Percentiles rank a stretch among this genome's conserved stretches.
Evolutionary conservation across 2,888 invertebrate species (phyloP).

Genomic region (Cataglyphis albicans): DNA sequence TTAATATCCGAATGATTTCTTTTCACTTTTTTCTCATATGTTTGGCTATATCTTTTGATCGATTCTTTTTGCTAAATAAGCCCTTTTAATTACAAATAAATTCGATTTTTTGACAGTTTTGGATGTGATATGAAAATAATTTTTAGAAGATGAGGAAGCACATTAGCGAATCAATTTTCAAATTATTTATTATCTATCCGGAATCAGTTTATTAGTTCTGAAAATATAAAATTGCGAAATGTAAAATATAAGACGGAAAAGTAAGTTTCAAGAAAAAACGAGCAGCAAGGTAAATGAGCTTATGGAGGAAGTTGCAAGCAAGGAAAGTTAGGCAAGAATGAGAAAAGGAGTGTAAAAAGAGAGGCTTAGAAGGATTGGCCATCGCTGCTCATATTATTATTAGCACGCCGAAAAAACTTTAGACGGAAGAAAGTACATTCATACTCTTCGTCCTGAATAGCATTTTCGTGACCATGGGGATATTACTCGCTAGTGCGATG

Average conservation of each 20-base stretch:
- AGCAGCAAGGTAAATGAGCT: constrained; percentile 16
- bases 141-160: neutral
- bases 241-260: neutral
- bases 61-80: neutral
- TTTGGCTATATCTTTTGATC: neutral
- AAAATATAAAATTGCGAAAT: neutral
- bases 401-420: constrained; percentile 78
- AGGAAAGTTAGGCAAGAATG: constrained; percentile 14
- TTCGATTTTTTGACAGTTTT: neutral
- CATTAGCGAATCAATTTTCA: neutral
- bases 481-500: constrained; percentile 70
- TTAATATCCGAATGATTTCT: neutral
- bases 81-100: neutral
- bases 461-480: constrained; percentile 67
- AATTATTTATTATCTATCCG: neutral
- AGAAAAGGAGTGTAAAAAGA: neutral
- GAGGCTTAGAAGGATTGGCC: neutral
- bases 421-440: constrained; percentile 72
- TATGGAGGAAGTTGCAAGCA: constrained; percentile 10
- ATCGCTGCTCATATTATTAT: constrained; percentile 77
- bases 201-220: neutral
- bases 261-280: neutral
- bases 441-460: constrained; percentile 68
- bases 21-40: neutral
- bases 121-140: neutral